Conservation (phyloP, 2,113 vertebrate genomes). For the Triplophysa tibetana region DNA sequence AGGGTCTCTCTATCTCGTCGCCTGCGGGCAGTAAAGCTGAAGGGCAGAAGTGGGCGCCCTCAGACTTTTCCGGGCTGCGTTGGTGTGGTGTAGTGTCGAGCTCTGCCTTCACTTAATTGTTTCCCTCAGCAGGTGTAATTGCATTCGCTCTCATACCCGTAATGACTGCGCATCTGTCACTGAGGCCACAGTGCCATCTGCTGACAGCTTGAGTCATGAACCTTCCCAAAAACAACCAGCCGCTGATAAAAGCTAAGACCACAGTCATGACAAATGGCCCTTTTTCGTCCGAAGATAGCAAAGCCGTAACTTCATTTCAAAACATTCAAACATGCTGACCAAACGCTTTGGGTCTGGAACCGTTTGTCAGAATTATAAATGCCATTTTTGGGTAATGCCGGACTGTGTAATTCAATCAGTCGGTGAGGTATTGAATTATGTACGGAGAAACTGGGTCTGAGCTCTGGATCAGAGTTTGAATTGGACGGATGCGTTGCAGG, state of each 20-base stretch:
- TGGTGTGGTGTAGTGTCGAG: background rate
- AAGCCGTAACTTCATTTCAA: conserved; percentile 18
- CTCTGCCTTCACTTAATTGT: conserved; percentile 36
- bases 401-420: conserved; percentile 13
- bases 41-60: background rate
- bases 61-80: background rate
- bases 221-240: background rate
- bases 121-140: conserved; percentile 25
- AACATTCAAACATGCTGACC: conserved; percentile 21
- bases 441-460: background rate
- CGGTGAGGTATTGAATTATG: conserved; percentile 4
- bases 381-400: background rate
- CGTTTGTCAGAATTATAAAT: conserved; percentile 19
- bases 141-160: conserved; percentile 20
- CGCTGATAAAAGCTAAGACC: background rate
- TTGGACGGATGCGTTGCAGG: background rate
- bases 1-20: conserved; percentile 1
- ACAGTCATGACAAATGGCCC: conserved; percentile 11
- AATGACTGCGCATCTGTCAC: conserved; percentile 31
- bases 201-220: conserved; percentile 33
- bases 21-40: background rate
- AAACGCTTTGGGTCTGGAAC: background rate
- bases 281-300: conserved; percentile 19
- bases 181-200: conserved; percentile 30
- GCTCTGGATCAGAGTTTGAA: conserved; percentile 28